These are phyloP conservation scores for Conomelus anceps DNA, from an alignment of 2,888 invertebrate genomes.

Conservation along the genomic window DNA sequence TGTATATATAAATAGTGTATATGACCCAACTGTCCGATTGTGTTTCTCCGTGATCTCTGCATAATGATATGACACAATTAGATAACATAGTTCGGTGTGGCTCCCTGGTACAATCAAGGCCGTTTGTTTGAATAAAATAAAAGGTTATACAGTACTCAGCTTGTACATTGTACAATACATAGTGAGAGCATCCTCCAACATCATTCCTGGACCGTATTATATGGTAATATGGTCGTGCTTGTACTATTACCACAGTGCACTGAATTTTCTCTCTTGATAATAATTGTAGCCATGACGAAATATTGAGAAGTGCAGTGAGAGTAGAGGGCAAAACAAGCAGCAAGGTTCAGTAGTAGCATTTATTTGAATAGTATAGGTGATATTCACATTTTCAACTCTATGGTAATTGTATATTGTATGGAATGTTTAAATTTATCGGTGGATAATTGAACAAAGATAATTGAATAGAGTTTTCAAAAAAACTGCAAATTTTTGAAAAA, in stretches of 20 bases:
- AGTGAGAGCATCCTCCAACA: background rate
- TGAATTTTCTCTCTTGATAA: background rate
- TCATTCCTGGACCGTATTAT: slow-evolving; percentile 1
- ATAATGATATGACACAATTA: background rate
- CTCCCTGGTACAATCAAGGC: background rate
- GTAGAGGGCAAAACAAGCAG: background rate
- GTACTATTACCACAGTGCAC: background rate
- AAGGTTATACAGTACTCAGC: background rate
- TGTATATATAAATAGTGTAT: background rate
- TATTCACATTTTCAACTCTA: too few relatives aligned
- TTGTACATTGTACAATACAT: background rate
- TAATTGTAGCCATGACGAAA: background rate
- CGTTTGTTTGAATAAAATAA: background rate
- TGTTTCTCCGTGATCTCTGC: background rate
- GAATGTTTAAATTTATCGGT: too few relatives aligned
- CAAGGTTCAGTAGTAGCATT: background rate
- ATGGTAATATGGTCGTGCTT: slow-evolving; percentile 8
- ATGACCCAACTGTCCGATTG: background rate
- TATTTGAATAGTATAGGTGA: background rate
- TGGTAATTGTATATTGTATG: too few relatives aligned
- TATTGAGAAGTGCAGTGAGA: background rate
- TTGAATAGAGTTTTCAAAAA: too few relatives aligned
- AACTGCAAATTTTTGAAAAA: too few relatives aligned
- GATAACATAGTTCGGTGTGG: background rate
- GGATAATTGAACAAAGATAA: too few relatives aligned